phyloP scores from a whole-genome alignment of 2,113 vertebrate genomes.

The Nerophis lumbriciformis region DNA sequence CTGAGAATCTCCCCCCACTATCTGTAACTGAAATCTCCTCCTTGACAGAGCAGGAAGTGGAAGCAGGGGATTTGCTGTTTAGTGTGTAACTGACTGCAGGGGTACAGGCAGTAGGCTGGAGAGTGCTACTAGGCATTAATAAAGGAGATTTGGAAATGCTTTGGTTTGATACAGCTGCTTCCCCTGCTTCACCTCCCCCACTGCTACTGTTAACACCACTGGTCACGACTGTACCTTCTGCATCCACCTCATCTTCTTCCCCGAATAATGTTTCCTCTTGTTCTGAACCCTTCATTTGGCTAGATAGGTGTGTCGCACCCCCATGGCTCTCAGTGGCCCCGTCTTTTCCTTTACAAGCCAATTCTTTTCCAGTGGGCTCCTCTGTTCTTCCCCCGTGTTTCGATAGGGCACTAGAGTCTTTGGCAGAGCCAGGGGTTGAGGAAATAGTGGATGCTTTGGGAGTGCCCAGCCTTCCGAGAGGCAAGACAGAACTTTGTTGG shows the following conservation, averaged over 20 bases:
- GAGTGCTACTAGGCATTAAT: conserved; percentile 96
- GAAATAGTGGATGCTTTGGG: conserved; percentile 81
- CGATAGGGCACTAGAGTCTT: conserved; percentile 78
- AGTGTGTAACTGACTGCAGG: conserved; percentile 75
- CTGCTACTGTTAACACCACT: conserved; percentile 79
- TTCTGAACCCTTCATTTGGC: conserved; percentile 76
- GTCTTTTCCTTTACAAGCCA: conserved; percentile 73
- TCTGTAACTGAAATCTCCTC: conserved; percentile 82
- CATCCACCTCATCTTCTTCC: conserved; percentile 81
- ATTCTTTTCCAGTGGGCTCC: conserved; percentile 74
- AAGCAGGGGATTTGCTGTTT: conserved; percentile 81
- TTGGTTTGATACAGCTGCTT: conserved; percentile 99
- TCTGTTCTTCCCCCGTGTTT: conserved; percentile 75
- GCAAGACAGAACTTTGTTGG: conserved; percentile 75
- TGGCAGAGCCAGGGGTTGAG: conserved; percentile 92
- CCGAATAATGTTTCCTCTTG: conserved; percentile 87
- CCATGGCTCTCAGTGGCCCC: conserved; percentile 69
- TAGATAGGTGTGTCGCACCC: conserved; percentile 58
- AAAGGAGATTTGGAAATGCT: conserved; percentile 99
- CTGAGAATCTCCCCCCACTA: conserved; percentile 84
- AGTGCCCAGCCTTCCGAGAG: conserved; percentile 86
- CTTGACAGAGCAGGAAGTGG: conserved; percentile 85
- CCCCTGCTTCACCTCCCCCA: conserved; percentile 79
- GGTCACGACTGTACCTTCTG: conserved; percentile 75
- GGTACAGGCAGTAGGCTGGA: conserved; percentile 88